phyloP scores from a whole-genome alignment of 2,797 vertebrate genomes.

The Pseudocheirus occidentalis region DNA sequence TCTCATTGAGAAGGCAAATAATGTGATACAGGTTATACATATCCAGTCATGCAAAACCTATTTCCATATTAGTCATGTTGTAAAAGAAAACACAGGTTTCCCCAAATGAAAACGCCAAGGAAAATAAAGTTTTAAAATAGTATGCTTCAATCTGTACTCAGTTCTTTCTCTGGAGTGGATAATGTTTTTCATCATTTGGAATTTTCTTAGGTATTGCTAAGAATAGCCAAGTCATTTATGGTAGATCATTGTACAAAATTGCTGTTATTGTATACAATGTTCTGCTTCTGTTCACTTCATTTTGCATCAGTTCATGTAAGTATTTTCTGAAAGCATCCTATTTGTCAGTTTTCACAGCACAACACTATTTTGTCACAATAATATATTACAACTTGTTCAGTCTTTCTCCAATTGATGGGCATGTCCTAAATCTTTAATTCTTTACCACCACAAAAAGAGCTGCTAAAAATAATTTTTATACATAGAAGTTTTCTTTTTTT shows the following conservation, averaged over 20 bases:
- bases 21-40: background rate
- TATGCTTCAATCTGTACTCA: background rate
- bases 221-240: background rate
- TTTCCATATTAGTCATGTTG: background rate
- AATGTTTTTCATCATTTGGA: background rate
- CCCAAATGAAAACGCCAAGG: background rate
- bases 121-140: background rate
- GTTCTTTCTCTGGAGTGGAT: background rate
- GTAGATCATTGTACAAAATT: background rate
- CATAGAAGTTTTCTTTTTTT: background rate
- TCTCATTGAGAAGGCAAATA: background rate
- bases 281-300: background rate
- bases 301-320: background rate
- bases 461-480: no score
- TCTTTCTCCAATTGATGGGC: no score
- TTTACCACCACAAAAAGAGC: no score
- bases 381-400: background rate
- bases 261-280: background rate
- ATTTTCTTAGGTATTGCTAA: background rate
- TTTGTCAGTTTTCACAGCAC: no score
- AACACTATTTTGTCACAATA: no score
- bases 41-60: no score
- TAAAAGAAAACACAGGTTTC: background rate
- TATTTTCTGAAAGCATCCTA: no score
- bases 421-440: no score